Evolutionary conservation across 1,140 invertebrate species (phyloP), one percentile per base, ranked within the genome.

Genomic region (Drosophila littoralis): DNA sequence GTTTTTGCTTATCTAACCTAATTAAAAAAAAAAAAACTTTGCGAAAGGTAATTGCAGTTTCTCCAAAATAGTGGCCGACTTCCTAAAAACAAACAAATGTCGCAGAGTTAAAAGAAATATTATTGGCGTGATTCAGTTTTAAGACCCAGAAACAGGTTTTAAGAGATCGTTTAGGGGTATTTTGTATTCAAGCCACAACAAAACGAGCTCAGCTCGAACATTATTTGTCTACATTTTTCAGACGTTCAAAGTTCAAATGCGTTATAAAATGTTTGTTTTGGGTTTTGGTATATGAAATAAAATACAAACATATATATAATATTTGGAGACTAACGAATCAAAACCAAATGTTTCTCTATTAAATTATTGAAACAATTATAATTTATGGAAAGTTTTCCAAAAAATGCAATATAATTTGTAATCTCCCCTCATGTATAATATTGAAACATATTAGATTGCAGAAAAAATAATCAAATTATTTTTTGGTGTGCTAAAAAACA

Each of bases 211-310:
- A 10, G 17, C 38, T 38, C 5, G 8, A 28, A 13, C 35, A 36
- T 52, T 63, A 33, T 64, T 58, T 65, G 61, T 65, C 60, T 46
- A 22, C 42, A 38, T 50, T 65, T 69, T 64, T 77, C 82, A 81
- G 78, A 86, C 82, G 82, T 55, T 81, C 78, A 85, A 85, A 86
- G 82, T 81, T 78, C 81, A 58, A 42, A 12, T 60, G 46, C 40
- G 61, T 74, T 59, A 58, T 28, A 22, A 79, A 75, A 65, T 51
- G 38, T 65, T 59, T 50, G 28, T 76, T 43, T 68, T 32, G 36
- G 10, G 12, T 33, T 46, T 45, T 63, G 22, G 40, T 48, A 48
- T 55, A 13, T 22, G 45, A 9, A 10, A 8, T 52, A 33, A 33
- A 32, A 4, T 13, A 15, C 9, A 4, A 8, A 15, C 9, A 36